These are phyloP conservation scores for Dermolepida albohirtum DNA, from an alignment of 2,888 invertebrate species.

Conservation along the genomic window DNA sequence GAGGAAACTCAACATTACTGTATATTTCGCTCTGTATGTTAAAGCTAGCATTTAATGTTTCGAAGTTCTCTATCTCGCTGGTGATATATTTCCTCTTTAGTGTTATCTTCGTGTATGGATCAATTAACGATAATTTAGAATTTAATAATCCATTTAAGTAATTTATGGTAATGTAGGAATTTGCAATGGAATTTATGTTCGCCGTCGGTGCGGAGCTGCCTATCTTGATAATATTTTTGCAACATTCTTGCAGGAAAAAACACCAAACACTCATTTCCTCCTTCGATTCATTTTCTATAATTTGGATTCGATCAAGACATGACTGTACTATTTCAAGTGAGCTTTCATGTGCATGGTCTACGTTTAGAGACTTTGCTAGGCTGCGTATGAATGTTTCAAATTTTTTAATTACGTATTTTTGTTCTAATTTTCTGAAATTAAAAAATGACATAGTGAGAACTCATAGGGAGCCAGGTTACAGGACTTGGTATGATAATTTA, in stretches of 20 bases:
- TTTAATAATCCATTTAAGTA: slow-evolving; percentile 70
- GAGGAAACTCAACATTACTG: slow-evolving; percentile 64
- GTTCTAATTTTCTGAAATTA: slow-evolving; percentile 33
- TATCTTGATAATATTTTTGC: slow-evolving; percentile 41
- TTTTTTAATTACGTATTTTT: slow-evolving; percentile 23
- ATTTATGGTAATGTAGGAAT: slow-evolving; percentile 65
- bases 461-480: too few relatives aligned
- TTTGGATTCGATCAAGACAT: slow-evolving; percentile 41
- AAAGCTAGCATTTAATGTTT: slow-evolving; percentile 70
- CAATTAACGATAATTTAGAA: slow-evolving; percentile 77
- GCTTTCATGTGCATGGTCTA: neutral
- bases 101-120: slow-evolving; percentile 84
- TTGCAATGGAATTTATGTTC: slow-evolving; percentile 52
- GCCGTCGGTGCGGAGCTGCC: slow-evolving; percentile 11
- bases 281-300: neutral
- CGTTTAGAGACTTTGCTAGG: slow-evolving; percentile 38
- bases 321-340: slow-evolving; percentile 17
- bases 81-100: slow-evolving; percentile 77
- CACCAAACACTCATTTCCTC: slow-evolving; percentile 46
- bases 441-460: slow-evolving; percentile 20
- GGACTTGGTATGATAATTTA: too few relatives aligned
- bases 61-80: slow-evolving; percentile 75
- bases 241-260: slow-evolving; percentile 47
- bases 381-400: slow-evolving; percentile 27
- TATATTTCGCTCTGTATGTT: slow-evolving; percentile 67